phyloP scores from a whole-genome alignment of 2,113 vertebrate species.

The Corythoichthys haematopterus region DNA sequence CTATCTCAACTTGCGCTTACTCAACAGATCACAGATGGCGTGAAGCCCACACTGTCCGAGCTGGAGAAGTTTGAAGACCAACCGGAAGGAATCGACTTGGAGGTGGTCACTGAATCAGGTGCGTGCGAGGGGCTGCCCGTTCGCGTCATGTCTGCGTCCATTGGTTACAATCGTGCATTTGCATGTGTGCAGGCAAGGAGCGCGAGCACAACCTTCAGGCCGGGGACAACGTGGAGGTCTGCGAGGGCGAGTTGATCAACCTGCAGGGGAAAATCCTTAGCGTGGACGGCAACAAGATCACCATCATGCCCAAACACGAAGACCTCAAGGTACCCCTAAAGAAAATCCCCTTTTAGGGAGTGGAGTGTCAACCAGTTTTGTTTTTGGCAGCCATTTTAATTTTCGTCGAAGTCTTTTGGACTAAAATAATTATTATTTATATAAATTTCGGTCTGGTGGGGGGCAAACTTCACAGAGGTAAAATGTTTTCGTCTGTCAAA shows the following conservation, averaged over 20 bases:
- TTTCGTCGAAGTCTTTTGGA: too few species aligned
- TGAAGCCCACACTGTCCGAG: slow-evolving; percentile 91
- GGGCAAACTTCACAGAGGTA: too few species aligned
- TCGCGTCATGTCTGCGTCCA: not conserved
- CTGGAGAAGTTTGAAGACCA: slow-evolving; percentile 96
- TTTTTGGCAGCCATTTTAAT: too few species aligned
- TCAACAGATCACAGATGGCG: slow-evolving; percentile 89
- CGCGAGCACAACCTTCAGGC: slow-evolving; percentile 93
- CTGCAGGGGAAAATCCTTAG: slow-evolving; percentile 94
- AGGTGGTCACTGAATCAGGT: slow-evolving; percentile 94
- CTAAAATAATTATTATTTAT: too few species aligned
- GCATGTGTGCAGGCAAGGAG: slow-evolving; percentile 79
- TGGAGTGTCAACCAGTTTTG: too few species aligned
- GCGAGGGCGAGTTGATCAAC: slow-evolving; percentile 93
- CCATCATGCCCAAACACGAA: slow-evolving; percentile 95
- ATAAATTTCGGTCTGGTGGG: too few species aligned
- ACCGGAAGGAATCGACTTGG: slow-evolving; percentile 91
- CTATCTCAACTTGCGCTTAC: not conserved
- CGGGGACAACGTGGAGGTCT: slow-evolving; percentile 94
- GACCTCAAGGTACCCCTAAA: slow-evolving; percentile 83
- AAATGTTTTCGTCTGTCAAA: too few species aligned
- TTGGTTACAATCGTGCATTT: not conserved
- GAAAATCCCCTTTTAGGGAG: too few species aligned
- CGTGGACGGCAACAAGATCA: slow-evolving; percentile 94
- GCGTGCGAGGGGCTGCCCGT: not conserved